Conservation (phyloP, 1,140 invertebrate species). For the Bombus superbus region DNA sequence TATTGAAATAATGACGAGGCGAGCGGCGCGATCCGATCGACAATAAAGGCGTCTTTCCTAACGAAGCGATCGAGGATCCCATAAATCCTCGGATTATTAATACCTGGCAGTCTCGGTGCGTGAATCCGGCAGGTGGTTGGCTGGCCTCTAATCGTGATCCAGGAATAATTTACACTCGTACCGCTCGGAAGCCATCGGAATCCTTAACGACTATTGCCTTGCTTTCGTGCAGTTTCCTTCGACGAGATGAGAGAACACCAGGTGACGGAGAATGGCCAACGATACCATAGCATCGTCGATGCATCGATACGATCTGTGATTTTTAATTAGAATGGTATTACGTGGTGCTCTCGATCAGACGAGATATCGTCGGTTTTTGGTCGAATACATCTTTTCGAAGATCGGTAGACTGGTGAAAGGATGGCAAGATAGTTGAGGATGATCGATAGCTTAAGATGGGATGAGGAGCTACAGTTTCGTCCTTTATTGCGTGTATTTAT, state of each 20-base stretch:
- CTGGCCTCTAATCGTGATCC: conserved; percentile 69
- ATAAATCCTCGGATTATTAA: conserved; percentile 70
- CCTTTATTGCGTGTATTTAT: neutral
- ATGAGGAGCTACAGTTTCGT: neutral
- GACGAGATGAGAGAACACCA: conserved; percentile 30
- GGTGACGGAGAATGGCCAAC: conserved; percentile 34
- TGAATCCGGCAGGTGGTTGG: conserved; percentile 71
- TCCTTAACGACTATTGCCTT: conserved; percentile 54
- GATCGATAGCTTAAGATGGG: neutral
- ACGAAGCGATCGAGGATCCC: conserved; percentile 60
- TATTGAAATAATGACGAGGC: conserved; percentile 35
- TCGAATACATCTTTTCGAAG: neutral
- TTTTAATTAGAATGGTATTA: conserved; percentile 22
- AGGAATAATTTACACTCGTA: conserved; percentile 69
- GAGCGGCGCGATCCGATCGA: conserved; percentile 45
- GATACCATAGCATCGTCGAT: neutral
- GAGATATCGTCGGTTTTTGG: neutral
- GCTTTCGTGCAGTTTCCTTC: conserved; percentile 49
- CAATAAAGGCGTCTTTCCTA: conserved; percentile 57
- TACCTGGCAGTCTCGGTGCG: conserved; percentile 64
- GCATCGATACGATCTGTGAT: conserved; percentile 27
- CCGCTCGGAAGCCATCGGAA: conserved; percentile 59
- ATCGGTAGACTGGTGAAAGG: neutral
- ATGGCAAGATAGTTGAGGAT: neutral
- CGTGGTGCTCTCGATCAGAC: neutral